Evolutionary conservation across 2,888 invertebrate species (phyloP), one percentile per base, ranked within the genome.

Genomic region (Odontocolon sp.): DNA sequence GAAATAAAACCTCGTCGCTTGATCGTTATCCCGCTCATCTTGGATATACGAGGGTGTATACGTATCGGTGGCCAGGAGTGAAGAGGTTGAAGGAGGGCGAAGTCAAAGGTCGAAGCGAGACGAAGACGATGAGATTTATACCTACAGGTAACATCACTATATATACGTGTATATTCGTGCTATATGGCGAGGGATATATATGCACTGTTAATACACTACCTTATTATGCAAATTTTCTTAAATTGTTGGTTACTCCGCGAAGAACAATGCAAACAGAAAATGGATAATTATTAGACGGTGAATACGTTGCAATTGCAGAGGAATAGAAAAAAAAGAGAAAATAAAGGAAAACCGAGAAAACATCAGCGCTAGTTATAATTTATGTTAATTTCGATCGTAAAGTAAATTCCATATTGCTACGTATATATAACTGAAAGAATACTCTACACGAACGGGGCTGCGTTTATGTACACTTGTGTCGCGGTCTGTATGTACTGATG

Each of bases 231-330:
- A 83, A 87, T 86, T 80, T 77, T 75, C 69, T 81, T 78, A 84
- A 86, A 86, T 86, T 84, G 80, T 83, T 78, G 81, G 77, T 79
- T 82, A 68, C 71, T 73, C 57, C 67, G 52, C 75, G 56, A 73
- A 78, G 81, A 85, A 85, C 85, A 87, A 84, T 87, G 83, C 86
- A 84, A 87, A 86, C 86, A 82, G 83, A 86, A 85, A 85, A 82
- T 80, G 83, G 80, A 85, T 86, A 86, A 85, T 86, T 85, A 84
- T 86, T 83, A 79, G 80, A 83, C 78, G 81, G 79, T 73, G 79
- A 82, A 81, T 81, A 80, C 38, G 31, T 36, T 26, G 28, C 18
- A 31, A 5, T 23, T 11, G 16, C 2, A 57, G 3, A n/a, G 11
- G n/a, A 42, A 70, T n/a, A 70, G 31, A 59, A 31, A 33, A 33